phyloP scores from a whole-genome alignment of 1,140 invertebrate species.

The Atta cephalotes region DNA sequence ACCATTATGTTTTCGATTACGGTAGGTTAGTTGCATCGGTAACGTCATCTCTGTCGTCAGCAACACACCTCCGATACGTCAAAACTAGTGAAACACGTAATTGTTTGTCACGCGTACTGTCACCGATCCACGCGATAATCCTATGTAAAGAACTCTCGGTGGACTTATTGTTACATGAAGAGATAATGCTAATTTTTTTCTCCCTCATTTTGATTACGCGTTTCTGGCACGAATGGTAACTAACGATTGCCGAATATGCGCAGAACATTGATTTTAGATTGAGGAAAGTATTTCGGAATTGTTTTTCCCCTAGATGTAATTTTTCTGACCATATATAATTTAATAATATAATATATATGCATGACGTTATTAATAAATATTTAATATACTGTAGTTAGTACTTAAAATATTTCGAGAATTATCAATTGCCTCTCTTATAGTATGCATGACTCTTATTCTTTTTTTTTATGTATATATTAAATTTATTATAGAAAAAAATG shows the following conservation, averaged over 20 bases:
- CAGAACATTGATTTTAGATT: background rate
- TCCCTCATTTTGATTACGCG: too few relatives aligned
- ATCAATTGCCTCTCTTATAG: background rate
- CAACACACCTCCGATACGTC: conserved; percentile 48
- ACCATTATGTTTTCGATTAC: conserved; percentile 84
- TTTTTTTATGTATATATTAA: background rate
- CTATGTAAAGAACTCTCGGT: background rate
- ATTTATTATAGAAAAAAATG: background rate
- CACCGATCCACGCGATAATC: background rate
- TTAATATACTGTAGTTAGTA: background rate
- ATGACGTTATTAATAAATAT: background rate
- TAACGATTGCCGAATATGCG: background rate
- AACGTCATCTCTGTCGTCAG: conserved; percentile 65
- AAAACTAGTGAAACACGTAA: background rate
- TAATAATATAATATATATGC: background rate
- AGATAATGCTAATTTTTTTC: background rate
- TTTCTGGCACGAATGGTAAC: background rate
- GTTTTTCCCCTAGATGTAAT: background rate
- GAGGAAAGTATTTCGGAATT: background rate
- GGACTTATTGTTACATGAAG: background rate
- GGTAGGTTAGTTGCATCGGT: conserved; percentile 85
- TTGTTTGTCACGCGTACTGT: conserved; percentile 5
- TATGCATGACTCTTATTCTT: background rate
- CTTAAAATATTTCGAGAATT: background rate
- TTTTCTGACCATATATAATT: too few relatives aligned